phyloP scores from a whole-genome alignment of 2,113 vertebrate genomes.

The Naja naja region DNA sequence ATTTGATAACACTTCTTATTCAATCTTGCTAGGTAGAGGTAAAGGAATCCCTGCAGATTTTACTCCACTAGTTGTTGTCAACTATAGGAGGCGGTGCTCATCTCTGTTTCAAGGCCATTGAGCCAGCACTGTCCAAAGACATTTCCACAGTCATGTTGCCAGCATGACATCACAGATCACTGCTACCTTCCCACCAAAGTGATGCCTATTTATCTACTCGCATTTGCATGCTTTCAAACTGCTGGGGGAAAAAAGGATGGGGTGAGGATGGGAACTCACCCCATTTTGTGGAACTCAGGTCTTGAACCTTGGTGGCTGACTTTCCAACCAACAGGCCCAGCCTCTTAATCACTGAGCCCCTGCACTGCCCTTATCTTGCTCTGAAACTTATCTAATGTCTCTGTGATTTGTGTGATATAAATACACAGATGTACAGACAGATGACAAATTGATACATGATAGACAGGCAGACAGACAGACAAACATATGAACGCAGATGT shows the following conservation, averaged over 20 bases:
- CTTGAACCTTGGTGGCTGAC: neutral
- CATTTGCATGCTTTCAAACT: neutral
- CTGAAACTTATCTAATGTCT: neutral
- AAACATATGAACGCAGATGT: neutral
- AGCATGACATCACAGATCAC: neutral
- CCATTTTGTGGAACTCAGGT: neutral
- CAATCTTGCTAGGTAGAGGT: neutral
- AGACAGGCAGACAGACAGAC: neutral
- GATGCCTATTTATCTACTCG: neutral
- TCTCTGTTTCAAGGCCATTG: neutral
- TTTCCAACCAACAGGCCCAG: neutral
- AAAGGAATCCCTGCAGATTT: neutral
- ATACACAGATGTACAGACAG: neutral
- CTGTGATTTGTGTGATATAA: neutral
- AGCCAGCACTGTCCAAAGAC: neutral
- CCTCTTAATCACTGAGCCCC: neutral
- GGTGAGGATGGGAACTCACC: neutral
- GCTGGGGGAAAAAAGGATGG: neutral
- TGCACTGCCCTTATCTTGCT: neutral
- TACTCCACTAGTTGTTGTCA: neutral
- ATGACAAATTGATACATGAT: neutral
- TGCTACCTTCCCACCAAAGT: neutral
- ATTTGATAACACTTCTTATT: slow-evolving; percentile 18
- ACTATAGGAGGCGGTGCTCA: neutral
- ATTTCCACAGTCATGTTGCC: neutral